These are phyloP conservation scores for Neomicropteryx cornuta DNA, from an alignment of 1,140 invertebrate species.

Conservation along the genomic window DNA sequence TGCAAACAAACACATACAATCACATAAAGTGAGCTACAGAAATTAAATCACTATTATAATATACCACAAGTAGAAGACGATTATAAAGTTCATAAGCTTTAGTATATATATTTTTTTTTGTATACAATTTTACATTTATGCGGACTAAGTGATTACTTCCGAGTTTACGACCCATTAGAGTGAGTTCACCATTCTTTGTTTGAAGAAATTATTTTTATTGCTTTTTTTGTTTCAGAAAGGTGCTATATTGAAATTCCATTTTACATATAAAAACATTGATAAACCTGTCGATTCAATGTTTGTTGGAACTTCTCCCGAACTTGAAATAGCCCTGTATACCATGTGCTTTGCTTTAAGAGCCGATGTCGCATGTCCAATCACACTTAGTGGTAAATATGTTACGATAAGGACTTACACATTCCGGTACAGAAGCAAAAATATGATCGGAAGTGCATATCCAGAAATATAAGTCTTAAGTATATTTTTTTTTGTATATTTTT, in stretches of 20 bases:
- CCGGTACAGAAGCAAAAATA: conserved; percentile 58
- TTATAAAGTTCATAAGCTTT: conserved; percentile 6
- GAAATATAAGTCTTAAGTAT: conserved; percentile 44
- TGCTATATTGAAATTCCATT: conserved; percentile 63
- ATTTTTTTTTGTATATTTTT: conserved; percentile 9
- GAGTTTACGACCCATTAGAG: neutral
- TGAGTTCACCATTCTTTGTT: neutral
- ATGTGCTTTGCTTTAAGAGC: conserved; percentile 67
- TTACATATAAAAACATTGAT: conserved; percentile 57
- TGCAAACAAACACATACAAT: neutral
- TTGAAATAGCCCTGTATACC: conserved; percentile 86
- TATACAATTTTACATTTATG: conserved; percentile 7
- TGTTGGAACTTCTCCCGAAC: conserved; percentile 84
- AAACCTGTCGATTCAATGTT: conserved; percentile 76
- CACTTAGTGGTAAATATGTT: conserved; percentile 55
- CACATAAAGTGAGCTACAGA: too few species aligned
- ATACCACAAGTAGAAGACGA: conserved; percentile 2
- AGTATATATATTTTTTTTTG: conserved; percentile 3
- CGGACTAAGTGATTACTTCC: neutral
- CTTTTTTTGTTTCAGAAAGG: conserved; percentile 56
- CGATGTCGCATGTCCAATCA: conserved; percentile 59
- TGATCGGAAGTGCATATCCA: conserved; percentile 71
- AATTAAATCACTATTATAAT: too few species aligned
- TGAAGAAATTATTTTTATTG: conserved; percentile 2
- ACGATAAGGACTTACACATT: conserved; percentile 63